Base-by-base conservation (phyloP, 2,888 invertebrate genomes). In the Cheilosia vulpina region DNA sequence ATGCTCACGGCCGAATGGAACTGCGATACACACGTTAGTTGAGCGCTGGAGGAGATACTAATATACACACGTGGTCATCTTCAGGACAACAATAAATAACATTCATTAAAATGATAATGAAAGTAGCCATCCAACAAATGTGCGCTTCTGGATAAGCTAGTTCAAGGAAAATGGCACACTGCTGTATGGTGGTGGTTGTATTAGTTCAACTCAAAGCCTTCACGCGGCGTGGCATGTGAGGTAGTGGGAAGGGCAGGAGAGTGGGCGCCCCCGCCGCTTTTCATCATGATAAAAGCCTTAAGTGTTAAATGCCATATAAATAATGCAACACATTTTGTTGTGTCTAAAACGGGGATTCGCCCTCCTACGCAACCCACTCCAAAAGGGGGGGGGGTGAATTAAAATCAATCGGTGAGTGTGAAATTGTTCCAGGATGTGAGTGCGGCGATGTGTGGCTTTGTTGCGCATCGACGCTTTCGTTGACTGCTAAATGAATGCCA, bases 101-200 rank as follows among this genome's bases (percentile, higher is more conserved):
- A 81, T 80, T 81, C 81, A 85, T 81, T 81, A 81, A 77, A 81
- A 85, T 85, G 85, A 81, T 85, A 85, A 85, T 85, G 85, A 85
- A 85, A 81, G 81, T 80, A 85, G 72, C 55, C 85, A 81, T 81
- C 80, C 81, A 80, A 85, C 81, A 81, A 85, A 85, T 85, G 80
- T 81, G 80, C 24, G 52, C 71, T 85, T 53, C 53, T 66, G 80
- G 66, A 77, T 85, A 72, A 85, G 76, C 80, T 68, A 81, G 80
- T 81, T 81, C 85, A 81, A 81, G 80, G 81, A 80, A 52, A 62
- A 17, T 57, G 47, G 45, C 50, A 68, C 50, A 34, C 43, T 52
- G 50, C 15, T 38, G 41, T 50, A 5, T n/a, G 15, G 13, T n/a
- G 38, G 41, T 27, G 47, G 6, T n/a, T 2, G 58, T 47, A 65